phyloP scores from a whole-genome alignment of 2,888 invertebrate genomes.

The Drosophila emarginata region DNA sequence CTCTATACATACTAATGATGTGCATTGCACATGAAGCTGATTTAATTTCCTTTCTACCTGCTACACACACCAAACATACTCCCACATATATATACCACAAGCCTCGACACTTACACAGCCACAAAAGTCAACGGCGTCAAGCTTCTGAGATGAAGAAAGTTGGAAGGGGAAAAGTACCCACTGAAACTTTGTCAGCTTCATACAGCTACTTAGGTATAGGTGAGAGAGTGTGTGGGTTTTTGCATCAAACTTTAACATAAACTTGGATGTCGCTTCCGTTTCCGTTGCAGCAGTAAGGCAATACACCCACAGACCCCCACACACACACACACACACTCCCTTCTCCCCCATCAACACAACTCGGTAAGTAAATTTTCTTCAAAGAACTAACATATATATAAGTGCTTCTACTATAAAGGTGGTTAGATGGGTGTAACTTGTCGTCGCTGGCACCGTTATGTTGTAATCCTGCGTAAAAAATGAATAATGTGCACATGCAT shows the following conservation, averaged over 20 bases:
- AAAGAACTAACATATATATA: constrained; percentile 38
- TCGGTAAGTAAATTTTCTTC: constrained; percentile 61
- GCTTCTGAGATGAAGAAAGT: constrained; percentile 23
- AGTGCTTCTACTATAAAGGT: constrained; percentile 20
- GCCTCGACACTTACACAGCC: constrained; percentile 54
- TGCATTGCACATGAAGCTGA: constrained; percentile 70
- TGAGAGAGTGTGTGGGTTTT: constrained; percentile 42
- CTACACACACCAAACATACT: constrained; percentile 23
- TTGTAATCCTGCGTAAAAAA: constrained; percentile 75
- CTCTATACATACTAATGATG: constrained; percentile 71
- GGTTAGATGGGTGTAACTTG: constrained; percentile 7
- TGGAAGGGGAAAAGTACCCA: not conserved
- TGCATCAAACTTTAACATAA: constrained; percentile 77
- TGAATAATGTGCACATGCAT: constrained; percentile 74
- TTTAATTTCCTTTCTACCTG: constrained; percentile 72
- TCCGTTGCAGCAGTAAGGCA: constrained; percentile 49
- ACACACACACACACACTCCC: constrained; percentile 24
- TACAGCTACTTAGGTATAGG: constrained; percentile 52
- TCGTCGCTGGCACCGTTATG: constrained; percentile 29
- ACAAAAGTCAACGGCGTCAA: constrained; percentile 66
- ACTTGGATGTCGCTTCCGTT: constrained; percentile 73
- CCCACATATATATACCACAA: constrained; percentile 43
- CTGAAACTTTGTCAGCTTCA: constrained; percentile 55
- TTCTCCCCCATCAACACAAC: not conserved
- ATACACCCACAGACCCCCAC: constrained; percentile 23